phyloP scores from a whole-genome alignment of 1,140 invertebrate genomes.

The Atta colombica region DNA sequence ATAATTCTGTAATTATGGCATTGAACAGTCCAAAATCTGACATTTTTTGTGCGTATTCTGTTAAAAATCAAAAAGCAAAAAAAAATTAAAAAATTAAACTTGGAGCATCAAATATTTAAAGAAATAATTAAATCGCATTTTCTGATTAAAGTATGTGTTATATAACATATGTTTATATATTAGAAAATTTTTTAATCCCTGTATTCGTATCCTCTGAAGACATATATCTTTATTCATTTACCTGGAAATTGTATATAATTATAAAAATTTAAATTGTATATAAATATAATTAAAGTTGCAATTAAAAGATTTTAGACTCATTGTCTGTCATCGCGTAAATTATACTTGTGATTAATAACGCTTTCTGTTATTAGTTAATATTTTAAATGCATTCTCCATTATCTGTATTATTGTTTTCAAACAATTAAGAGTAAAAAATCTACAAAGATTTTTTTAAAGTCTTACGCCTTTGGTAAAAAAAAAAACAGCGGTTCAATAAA shows the following conservation, averaged over 20 bases:
- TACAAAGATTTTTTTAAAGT: not conserved
- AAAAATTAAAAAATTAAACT: not conserved
- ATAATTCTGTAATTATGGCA: no score
- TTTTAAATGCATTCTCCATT: slow-evolving; percentile 9
- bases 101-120: not conserved
- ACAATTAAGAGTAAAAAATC: not conserved
- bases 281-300: slow-evolving; percentile 23
- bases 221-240: not conserved
- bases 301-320: not conserved
- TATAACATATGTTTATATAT: not conserved
- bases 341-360: not conserved
- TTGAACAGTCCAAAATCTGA: no score
- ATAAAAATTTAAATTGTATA: not conserved
- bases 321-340: not conserved
- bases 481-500: not conserved
- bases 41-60: no score
- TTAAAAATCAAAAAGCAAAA: not conserved
- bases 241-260: slow-evolving; percentile 7
- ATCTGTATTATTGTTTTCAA: not conserved
- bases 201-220: no score
- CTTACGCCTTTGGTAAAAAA: not conserved
- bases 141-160: not conserved
- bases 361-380: slow-evolving; percentile 9
- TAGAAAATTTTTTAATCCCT: not conserved
- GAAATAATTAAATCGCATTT: not conserved